Conservation (phyloP, 2,888 invertebrate genomes). For the Heliothis peltigera region DNA sequence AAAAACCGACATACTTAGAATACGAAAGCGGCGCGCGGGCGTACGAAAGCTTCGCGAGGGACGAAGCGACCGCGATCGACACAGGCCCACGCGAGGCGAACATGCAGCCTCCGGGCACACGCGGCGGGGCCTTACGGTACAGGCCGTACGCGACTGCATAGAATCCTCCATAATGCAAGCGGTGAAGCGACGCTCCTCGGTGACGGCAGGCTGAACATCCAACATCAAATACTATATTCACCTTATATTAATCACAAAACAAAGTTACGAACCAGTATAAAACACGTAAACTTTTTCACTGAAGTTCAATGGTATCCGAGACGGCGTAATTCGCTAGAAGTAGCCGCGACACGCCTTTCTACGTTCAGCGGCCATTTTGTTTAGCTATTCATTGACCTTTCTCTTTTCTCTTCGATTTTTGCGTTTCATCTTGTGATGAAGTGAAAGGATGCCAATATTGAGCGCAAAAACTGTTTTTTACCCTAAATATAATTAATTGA, state of each 20-base stretch:
- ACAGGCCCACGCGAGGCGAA: slow-evolving; percentile 82
- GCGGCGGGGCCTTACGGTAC: slow-evolving; percentile 84
- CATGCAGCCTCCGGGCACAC: slow-evolving; percentile 86
- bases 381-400: slow-evolving; percentile 71
- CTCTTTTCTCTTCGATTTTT: slow-evolving; percentile 57
- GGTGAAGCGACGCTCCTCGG: slow-evolving; percentile 64
- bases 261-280: slow-evolving; percentile 89
- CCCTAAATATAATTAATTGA: not conserved
- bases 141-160: slow-evolving; percentile 77
- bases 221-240: slow-evolving; percentile 82
- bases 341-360: slow-evolving; percentile 86
- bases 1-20: slow-evolving; percentile 87
- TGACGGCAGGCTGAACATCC: slow-evolving; percentile 59
- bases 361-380: slow-evolving; percentile 87
- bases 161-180: slow-evolving; percentile 51
- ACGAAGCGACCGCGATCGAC: slow-evolving; percentile 79
- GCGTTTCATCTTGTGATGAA: slow-evolving; percentile 53
- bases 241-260: slow-evolving; percentile 87
- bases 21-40: slow-evolving; percentile 83
- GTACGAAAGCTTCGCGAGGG: slow-evolving; percentile 82
- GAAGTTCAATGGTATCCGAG: slow-evolving; percentile 82
- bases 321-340: slow-evolving; percentile 77
- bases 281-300: slow-evolving; percentile 87
- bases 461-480: not conserved
- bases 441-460: slow-evolving; percentile 45